Percentiles rank a stretch among this genome's conserved stretches.
Conservation (phyloP, 1,140 invertebrate species). For the Araneus ventricosus region DNA sequence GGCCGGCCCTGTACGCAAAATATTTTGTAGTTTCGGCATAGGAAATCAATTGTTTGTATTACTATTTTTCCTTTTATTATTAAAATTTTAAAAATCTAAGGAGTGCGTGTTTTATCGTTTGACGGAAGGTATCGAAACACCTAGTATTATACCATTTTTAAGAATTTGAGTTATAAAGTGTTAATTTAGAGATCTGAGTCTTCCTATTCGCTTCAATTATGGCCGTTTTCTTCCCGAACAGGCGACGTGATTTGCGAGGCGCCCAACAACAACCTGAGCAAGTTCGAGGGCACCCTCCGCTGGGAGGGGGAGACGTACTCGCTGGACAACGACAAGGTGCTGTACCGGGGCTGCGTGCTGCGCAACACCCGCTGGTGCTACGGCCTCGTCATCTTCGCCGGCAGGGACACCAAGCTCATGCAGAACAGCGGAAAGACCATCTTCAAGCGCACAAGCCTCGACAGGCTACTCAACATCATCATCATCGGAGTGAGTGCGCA, state of each 20-base stretch:
- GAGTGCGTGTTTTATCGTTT: no score
- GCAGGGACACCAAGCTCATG: constrained; percentile 99
- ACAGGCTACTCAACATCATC: constrained; percentile 97
- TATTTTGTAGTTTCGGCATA: no score
- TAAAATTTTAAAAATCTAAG: no score
- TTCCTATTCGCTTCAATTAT: no score
- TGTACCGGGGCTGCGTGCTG: constrained; percentile 94
- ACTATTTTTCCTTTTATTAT: no score
- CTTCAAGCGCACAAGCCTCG: constrained; percentile 99
- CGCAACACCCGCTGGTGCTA: constrained; percentile 98
- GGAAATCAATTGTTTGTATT: no score
- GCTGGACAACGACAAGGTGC: constrained; percentile 96
- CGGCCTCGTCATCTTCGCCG: constrained; percentile 97
- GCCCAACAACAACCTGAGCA: constrained; percentile 98
- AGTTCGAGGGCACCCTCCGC: constrained; percentile 92
- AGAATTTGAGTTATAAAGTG: no score
- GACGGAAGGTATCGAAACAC: no score
- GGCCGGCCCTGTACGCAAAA: no score
- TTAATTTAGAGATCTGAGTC: no score
- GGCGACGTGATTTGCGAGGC: constrained; percentile 98
- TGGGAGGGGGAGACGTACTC: constrained; percentile 86
- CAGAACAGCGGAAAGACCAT: constrained; percentile 99
- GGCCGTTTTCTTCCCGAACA: constrained; percentile 77
- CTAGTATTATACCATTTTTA: no score
- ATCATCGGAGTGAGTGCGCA: constrained; percentile 92